Percentiles rank a stretch among this genome's conserved stretches.
phyloP scores from a whole-genome alignment of 2,113 vertebrate genomes.

The Callocephalon fimbriatum region DNA sequence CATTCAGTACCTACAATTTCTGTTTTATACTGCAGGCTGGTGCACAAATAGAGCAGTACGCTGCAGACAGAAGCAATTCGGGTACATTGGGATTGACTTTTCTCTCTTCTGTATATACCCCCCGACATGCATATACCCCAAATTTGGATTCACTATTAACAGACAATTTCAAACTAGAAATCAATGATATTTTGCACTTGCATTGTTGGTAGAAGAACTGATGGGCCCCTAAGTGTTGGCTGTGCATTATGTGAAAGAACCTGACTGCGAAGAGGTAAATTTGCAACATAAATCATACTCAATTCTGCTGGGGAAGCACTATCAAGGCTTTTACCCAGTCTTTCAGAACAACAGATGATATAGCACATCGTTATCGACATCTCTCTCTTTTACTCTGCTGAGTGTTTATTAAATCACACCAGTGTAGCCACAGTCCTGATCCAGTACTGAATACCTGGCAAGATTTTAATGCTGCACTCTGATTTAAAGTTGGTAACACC shows the following conservation, averaged over 20 bases:
- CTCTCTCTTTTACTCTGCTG: not conserved
- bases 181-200: not conserved
- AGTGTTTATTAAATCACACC: not conserved
- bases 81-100: not conserved
- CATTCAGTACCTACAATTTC: not conserved
- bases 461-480: not conserved
- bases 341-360: not conserved
- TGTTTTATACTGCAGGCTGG: not conserved
- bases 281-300: not conserved
- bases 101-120: not conserved
- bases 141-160: not conserved
- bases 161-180: not conserved
- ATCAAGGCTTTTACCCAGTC: not conserved
- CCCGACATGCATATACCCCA: accelerated
- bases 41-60: not conserved
- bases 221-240: not conserved
- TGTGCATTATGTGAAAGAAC: not conserved
- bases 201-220: not conserved
- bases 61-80: not conserved
- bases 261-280: not conserved
- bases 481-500: not conserved
- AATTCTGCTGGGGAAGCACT: not conserved
- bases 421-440: not conserved
- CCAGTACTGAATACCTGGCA: not conserved
- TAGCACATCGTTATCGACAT: not conserved